Evolutionary conservation across 2,888 invertebrate genomes (phyloP).

Genomic region (Hyposoter dolosus): DNA sequence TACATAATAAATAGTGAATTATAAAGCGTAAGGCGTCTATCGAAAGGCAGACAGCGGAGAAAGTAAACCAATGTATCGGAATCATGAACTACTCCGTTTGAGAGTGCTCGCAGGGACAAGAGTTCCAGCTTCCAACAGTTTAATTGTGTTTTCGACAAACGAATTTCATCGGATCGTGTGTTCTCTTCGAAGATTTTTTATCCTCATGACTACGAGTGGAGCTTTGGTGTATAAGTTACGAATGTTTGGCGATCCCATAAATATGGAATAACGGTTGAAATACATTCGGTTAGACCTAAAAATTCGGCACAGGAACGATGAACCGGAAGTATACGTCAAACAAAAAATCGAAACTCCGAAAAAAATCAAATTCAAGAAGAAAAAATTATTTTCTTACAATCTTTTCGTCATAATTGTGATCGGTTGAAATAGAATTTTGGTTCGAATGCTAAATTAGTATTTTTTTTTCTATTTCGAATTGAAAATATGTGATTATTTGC

Average conservation of each 20-base stretch:
- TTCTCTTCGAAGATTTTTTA: neutral
- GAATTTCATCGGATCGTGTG: neutral
- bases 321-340: neutral
- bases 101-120: conserved; percentile 38
- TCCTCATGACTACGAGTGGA: neutral
- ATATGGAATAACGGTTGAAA: neutral
- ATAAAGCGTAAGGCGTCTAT: conserved; percentile 28
- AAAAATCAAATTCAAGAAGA: neutral
- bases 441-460: neutral
- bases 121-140: conserved; percentile 36
- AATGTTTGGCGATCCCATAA: neutral
- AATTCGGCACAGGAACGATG: neutral
- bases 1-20: conserved; percentile 23
- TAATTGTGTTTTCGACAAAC: neutral
- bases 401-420: neutral
- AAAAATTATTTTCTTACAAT: neutral
- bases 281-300: neutral
- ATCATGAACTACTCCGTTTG: conserved; percentile 51
- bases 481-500: neutral
- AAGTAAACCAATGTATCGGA: conserved; percentile 61
- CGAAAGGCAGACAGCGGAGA: conserved; percentile 62
- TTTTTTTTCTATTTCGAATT: neutral
- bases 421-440: neutral
- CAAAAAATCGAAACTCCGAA: neutral
- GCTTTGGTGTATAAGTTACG: neutral